Conservation (phyloP, 2,888 invertebrate genomes). For the Drosophila fungiperda region DNA sequence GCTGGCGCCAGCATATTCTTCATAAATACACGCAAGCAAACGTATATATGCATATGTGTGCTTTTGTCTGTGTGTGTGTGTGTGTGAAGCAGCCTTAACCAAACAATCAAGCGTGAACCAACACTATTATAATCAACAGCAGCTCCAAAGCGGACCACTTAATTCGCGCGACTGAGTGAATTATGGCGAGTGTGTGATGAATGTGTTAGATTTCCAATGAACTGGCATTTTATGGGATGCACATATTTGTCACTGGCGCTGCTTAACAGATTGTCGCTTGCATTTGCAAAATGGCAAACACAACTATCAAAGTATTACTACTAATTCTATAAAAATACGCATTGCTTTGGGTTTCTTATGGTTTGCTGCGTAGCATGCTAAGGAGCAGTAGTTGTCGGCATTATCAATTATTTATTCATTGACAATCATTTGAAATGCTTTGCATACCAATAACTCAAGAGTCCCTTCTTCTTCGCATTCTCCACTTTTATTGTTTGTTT, state of each 20-base stretch:
- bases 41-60: not conserved
- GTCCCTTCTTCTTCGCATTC: not conserved
- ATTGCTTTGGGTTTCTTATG: not conserved
- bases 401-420: slow-evolving; percentile 53
- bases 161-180: slow-evolving; percentile 60
- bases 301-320: not conserved
- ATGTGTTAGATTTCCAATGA: slow-evolving; percentile 78
- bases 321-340: not conserved
- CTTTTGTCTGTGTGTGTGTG: not conserved
- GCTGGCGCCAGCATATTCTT: slow-evolving; percentile 71
- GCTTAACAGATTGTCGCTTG: slow-evolving; percentile 50
- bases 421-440: slow-evolving; percentile 69
- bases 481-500: slow-evolving; percentile 42
- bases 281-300: slow-evolving; percentile 52
- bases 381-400: slow-evolving; percentile 43
- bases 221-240: slow-evolving; percentile 61
- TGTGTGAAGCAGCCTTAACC: not conserved
- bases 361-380: slow-evolving; percentile 40
- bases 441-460: slow-evolving; percentile 66
- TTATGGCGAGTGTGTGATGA: slow-evolving; percentile 65
- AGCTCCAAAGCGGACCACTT: slow-evolving; percentile 26
- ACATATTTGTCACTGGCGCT: slow-evolving; percentile 41
- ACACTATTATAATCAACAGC: slow-evolving; percentile 6
- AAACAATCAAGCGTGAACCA: slow-evolving; percentile 15
- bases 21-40: not conserved